Evolutionary conservation across 2,797 vertebrate genomes (phyloP).

Genomic region (Tiaroga cobitis): DNA sequence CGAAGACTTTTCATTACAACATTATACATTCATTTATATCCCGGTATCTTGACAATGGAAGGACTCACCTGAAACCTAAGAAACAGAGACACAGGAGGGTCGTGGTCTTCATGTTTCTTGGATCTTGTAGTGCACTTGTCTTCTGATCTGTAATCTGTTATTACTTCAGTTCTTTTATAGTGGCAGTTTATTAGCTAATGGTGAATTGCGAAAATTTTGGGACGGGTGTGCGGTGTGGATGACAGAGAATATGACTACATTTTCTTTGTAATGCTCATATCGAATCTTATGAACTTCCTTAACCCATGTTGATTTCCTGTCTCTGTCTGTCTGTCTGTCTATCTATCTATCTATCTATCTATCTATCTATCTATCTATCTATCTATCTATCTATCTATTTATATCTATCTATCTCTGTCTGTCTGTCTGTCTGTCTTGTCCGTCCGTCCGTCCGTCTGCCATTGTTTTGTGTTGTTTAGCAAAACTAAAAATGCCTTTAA

Average conservation of each 20-base stretch:
- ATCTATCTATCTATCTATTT: background rate
- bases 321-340: background rate
- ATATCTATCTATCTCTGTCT: background rate
- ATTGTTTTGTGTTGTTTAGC: background rate
- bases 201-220: background rate
- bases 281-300: background rate
- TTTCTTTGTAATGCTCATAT: background rate
- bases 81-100: slow-evolving; percentile 7
- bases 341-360: background rate
- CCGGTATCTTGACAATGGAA: background rate
- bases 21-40: background rate
- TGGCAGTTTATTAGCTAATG: background rate
- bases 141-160: background rate
- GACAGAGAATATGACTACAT: no score
- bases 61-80: slow-evolving; percentile 12
- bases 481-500: slow-evolving; percentile 8
- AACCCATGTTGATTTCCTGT: background rate
- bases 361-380: background rate
- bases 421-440: background rate
- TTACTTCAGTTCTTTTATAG: slow-evolving; percentile 13
- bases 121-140: background rate
- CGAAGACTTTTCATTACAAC: background rate
- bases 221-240: no score
- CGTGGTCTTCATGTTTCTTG: slow-evolving; percentile 10
- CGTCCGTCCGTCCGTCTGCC: fast-evolving